Evolutionary conservation across 2,888 invertebrate species (phyloP).

Genomic region (Ormia ochracea): DNA sequence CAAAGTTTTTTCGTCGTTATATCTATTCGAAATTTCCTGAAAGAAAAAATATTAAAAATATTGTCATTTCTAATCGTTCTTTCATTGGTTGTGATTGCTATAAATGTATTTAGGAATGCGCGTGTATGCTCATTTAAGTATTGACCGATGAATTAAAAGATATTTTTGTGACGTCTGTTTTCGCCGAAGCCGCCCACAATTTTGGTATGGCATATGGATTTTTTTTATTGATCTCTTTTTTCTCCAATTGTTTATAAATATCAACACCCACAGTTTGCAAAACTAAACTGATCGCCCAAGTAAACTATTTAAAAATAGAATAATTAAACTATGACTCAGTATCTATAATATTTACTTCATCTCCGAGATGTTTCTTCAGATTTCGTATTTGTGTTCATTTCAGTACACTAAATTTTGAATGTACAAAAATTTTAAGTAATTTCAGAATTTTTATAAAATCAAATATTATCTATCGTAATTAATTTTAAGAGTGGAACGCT

Average conservation of each 20-base stretch:
- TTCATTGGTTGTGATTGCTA: too few species aligned
- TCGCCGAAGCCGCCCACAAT: background rate
- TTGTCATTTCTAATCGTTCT: background rate
- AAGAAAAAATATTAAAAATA: constrained; percentile 64
- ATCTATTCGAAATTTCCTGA: constrained; percentile 88
- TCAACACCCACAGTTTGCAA: constrained; percentile 44
- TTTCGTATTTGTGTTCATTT: constrained; percentile 7
- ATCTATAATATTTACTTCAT: background rate
- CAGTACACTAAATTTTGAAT: background rate
- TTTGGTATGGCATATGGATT: background rate
- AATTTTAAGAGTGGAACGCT: too few species aligned
- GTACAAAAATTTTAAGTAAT: background rate
- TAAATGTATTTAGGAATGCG: background rate
- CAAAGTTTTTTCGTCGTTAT: constrained; percentile 92
- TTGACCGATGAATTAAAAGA: background rate
- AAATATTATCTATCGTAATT: constrained; percentile 1
- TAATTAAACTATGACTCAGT: constrained; percentile 29
- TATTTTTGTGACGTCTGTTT: constrained; percentile 7
- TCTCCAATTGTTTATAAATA: constrained; percentile 29
- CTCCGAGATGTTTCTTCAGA: background rate
- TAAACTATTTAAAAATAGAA: constrained; percentile 28
- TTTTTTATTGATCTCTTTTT: background rate
- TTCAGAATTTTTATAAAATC: background rate
- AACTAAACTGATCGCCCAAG: constrained; percentile 18
- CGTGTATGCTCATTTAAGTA: background rate